These are phyloP conservation scores for Nebria brevicollis DNA, from an alignment of 2,888 invertebrate genomes.

Conservation along the genomic window DNA sequence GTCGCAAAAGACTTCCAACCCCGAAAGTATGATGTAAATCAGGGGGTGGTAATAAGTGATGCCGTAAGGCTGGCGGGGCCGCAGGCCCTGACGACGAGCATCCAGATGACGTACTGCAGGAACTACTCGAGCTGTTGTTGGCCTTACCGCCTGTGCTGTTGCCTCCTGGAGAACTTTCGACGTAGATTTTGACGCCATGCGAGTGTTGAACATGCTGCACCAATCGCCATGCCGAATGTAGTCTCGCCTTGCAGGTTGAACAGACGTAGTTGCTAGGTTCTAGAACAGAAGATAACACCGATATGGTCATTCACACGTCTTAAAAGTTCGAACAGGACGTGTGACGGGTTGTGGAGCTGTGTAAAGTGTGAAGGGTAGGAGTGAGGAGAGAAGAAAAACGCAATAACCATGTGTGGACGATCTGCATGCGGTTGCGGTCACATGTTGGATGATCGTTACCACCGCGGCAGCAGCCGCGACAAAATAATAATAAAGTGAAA, in stretches of 20 bases:
- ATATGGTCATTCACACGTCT: conserved; percentile 14
- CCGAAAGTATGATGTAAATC: conserved; percentile 82
- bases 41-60: conserved; percentile 76
- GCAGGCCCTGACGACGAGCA: conserved; percentile 67
- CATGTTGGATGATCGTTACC: conserved; percentile 61
- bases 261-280: conserved; percentile 96
- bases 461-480: conserved; percentile 54
- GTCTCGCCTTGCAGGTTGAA: conserved; percentile 90
- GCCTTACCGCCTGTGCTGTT: conserved; percentile 59
- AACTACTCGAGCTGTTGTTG: conserved; percentile 68
- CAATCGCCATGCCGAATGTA: conserved; percentile 94
- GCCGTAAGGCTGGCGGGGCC: conserved; percentile 72
- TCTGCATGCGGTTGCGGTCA: conserved; percentile 58
- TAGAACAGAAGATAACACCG: conserved; percentile 66
- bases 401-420: conserved; percentile 50
- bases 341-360: conserved; percentile 27
- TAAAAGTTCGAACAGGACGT: conserved; percentile 14
- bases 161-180: conserved; percentile 68
- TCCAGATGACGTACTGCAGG: conserved; percentile 61
- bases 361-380: conserved; percentile 38
- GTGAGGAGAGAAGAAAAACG: conserved; percentile 51
- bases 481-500: conserved; percentile 63
- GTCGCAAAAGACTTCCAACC: conserved; percentile 75
- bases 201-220: conserved; percentile 95
- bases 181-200: conserved; percentile 94